A percentile compares a stretch with the other conserved stretches of the same genome.
These are phyloP conservation scores for Chironomus tepperi DNA, from an alignment of 1,140 invertebrate species.

Conservation along the genomic window DNA sequence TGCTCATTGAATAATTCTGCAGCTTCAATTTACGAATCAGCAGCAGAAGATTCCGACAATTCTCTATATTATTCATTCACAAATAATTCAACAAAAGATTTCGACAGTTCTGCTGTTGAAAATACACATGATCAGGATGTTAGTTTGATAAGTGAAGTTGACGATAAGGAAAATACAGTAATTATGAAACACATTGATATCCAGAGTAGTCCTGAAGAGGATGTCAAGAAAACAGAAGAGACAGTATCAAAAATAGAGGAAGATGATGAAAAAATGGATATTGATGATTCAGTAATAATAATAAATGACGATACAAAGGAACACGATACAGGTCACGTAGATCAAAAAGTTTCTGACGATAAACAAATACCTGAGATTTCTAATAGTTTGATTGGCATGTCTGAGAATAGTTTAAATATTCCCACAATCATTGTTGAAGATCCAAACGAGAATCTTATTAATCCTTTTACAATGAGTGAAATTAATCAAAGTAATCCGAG, in stretches of 20 bases:
- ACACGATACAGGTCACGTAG: not conserved
- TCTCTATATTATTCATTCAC: not conserved
- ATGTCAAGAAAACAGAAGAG: not conserved
- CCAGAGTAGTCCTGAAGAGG: not conserved
- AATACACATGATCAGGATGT: not conserved
- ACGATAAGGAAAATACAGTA: slow-evolving; percentile 11
- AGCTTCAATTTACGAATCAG: not conserved
- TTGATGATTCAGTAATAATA: not conserved
- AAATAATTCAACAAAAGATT: not conserved
- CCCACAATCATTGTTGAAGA: not conserved
- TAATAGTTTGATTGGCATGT: no score
- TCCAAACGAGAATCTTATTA: not conserved
- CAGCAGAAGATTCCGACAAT: not conserved
- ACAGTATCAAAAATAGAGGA: not conserved
- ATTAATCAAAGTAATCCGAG: not conserved
- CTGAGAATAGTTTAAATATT: not conserved
- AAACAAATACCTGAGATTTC: not conserved
- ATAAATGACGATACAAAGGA: not conserved
- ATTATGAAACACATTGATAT: not conserved
- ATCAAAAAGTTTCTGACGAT: no score
- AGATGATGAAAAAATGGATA: not conserved
- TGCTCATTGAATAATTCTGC: not conserved
- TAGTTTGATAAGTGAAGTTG: not conserved
- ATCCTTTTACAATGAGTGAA: not conserved
- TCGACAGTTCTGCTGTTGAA: not conserved